Percentiles rank a stretch among this genome's conserved stretches.
Conservation (phyloP, 2,888 invertebrate species). For the Leucophenga montana region DNA sequence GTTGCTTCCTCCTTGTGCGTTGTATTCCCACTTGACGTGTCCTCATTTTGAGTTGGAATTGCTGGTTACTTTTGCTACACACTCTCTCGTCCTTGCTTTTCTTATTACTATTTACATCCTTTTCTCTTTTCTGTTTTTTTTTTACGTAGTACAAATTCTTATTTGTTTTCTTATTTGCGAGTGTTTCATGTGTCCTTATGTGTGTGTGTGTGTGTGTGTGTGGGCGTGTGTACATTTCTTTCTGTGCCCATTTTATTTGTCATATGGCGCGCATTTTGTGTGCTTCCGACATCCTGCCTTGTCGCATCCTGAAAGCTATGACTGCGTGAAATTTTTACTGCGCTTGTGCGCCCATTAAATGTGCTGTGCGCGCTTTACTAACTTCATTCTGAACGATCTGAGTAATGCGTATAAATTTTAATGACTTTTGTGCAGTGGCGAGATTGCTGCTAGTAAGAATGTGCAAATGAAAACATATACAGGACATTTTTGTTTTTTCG, state of each 20-base stretch:
- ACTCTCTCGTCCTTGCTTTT: not conserved
- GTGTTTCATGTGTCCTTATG: slow-evolving; percentile 19
- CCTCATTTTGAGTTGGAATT: slow-evolving; percentile 53
- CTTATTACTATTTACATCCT: slow-evolving; percentile 28
- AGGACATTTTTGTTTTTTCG: no score
- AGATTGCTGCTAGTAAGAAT: no score
- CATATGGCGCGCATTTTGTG: slow-evolving; percentile 63
- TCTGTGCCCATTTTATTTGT: slow-evolving; percentile 49
- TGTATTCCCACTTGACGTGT: slow-evolving; percentile 61
- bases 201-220: slow-evolving; percentile 26
- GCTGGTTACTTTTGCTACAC: slow-evolving; percentile 36
- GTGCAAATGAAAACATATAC: no score
- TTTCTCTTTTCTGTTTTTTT: slow-evolving; percentile 45
- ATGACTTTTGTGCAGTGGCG: not conserved
- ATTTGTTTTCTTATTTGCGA: slow-evolving; percentile 7
- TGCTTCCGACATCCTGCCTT: slow-evolving; percentile 43
- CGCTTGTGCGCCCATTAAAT: slow-evolving; percentile 24
- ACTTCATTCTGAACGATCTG: slow-evolving; percentile 49
- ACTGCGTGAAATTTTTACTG: slow-evolving; percentile 19
- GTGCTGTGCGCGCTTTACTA: slow-evolving; percentile 35
- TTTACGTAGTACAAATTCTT: slow-evolving; percentile 1
- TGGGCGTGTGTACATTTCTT: slow-evolving; percentile 4
- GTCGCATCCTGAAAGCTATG: not conserved
- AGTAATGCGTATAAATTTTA: not conserved
- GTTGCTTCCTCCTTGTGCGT: slow-evolving; percentile 35